Conservation (phyloP, 2,113 vertebrate genomes). For the Proterorhinus semilunaris region DNA sequence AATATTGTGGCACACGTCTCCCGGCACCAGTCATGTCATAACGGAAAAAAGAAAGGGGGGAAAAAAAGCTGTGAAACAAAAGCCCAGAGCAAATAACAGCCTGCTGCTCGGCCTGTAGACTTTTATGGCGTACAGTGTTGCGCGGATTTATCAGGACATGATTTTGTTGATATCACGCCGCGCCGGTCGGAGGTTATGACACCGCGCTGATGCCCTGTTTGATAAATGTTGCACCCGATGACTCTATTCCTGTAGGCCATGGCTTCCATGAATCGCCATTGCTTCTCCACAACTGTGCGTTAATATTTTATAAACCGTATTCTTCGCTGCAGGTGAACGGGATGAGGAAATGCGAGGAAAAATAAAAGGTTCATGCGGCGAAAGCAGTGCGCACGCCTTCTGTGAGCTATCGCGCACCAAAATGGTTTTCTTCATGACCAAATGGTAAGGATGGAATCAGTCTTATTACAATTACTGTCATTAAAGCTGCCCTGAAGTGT, state of each 20-base stretch:
- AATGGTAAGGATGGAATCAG: constrained; percentile 14
- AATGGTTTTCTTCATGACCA: constrained; percentile 6
- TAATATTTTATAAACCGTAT: constrained; percentile 26
- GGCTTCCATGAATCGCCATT: constrained; percentile 2
- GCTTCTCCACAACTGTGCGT: constrained; percentile 26
- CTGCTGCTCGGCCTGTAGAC: background rate
- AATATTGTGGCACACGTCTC: background rate
- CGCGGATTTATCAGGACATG: constrained; percentile 1
- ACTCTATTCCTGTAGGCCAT: background rate
- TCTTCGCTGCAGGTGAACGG: constrained; percentile 39
- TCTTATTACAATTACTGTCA: background rate
- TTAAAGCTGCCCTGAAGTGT: too few relatives aligned
- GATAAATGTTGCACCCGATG: background rate
- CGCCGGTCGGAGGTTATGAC: background rate
- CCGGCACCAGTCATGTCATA: background rate
- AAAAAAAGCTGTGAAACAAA: background rate
- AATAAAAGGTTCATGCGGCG: constrained; percentile 10
- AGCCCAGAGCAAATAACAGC: constrained; percentile 1
- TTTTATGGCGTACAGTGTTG: background rate
- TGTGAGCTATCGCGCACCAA: background rate
- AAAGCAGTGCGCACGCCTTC: background rate
- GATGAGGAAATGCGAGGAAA: constrained; percentile 9
- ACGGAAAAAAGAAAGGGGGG: background rate
- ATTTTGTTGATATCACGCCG: background rate
- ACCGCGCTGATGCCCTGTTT: background rate